phyloP scores from a whole-genome alignment of 2,113 vertebrate species.

The Origma solitaria region DNA sequence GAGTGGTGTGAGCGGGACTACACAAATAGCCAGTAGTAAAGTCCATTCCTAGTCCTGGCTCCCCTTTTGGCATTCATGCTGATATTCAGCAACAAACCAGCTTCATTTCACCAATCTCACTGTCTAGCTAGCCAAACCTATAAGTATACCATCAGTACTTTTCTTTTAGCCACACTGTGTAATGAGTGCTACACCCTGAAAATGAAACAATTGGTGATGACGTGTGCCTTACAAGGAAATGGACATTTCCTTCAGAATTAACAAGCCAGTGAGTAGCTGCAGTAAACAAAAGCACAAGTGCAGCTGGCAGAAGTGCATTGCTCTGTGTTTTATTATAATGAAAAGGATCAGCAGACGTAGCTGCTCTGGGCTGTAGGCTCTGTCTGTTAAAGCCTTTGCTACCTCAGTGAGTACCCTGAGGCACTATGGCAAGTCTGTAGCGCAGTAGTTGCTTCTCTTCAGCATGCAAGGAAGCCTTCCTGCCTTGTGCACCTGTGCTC shows the following conservation, averaged over 20 bases:
- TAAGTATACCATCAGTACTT: neutral
- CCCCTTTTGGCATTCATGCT: neutral
- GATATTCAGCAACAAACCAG: neutral
- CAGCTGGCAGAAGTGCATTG: neutral
- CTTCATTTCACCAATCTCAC: neutral
- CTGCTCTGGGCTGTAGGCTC: neutral
- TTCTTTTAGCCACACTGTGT: neutral
- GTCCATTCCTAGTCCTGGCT: neutral
- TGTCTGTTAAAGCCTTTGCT: neutral
- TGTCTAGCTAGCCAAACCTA: neutral
- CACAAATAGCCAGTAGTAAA: neutral
- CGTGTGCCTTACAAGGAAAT: neutral
- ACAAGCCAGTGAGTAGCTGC: neutral
- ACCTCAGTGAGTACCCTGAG: neutral
- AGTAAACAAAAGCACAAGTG: neutral
- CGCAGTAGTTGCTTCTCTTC: neutral
- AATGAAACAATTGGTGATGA: neutral
- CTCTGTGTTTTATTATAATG: neutral
- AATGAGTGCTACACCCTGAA: neutral
- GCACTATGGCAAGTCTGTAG: neutral
- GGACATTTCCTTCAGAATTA: neutral
- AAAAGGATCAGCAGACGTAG: neutral
- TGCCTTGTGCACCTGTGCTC: slow-evolving; percentile 25
- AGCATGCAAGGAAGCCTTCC: neutral
- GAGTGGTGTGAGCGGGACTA: neutral